Evolutionary conservation across 1,140 invertebrate genomes (phyloP), one percentile per base, ranked within the genome.

Genomic region (Drosophila tani): DNA sequence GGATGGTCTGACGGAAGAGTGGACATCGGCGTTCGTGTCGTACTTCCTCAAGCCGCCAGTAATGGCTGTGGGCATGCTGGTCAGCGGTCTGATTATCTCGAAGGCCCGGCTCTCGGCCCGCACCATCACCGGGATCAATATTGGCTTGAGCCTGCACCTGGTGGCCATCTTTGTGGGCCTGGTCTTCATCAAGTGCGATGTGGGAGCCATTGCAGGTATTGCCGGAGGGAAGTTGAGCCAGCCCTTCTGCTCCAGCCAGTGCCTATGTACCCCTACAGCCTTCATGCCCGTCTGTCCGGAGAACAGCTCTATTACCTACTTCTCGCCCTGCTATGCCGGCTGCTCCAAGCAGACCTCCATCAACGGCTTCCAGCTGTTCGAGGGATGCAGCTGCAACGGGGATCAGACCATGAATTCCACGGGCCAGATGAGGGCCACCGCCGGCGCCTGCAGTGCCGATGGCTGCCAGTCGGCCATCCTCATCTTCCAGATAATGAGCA

Each of bases 311-410:
- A 81, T 93, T 9, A 95, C 95, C 0, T 96, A 95, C 91, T 96
- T 95, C 79, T 96, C 95, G 11, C 94, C 96, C 9, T 97, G 96
- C 88, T 95, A 95, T 73, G 96, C 96, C 35, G 96, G 96, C 15
- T 97, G 96, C 83, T 90, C 85, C 4, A 53, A 65, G 1, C 70
- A 92, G 9, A 79, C 92, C 12, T 68, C 91, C 9, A 88, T 93
- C 24, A 93, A 93, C 62, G 92, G 90, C 46, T 80, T 93, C 46
- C 76, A 93, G 92, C 75, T 93, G 4, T 96, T 94, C 81, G 91
- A 86, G 46, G 93, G 92, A 29, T 95, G 95, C 82, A 90, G 74
- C n/a, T 95, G 95, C 81, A 91, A 93, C 11, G 51, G 82, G 12
- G 81, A 93, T 21, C 82, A 88, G 56, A 63, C 63, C 1, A 21